Base-by-base conservation (phyloP, 2,113 vertebrate species). In the Brienomyrus longianalis region DNA sequence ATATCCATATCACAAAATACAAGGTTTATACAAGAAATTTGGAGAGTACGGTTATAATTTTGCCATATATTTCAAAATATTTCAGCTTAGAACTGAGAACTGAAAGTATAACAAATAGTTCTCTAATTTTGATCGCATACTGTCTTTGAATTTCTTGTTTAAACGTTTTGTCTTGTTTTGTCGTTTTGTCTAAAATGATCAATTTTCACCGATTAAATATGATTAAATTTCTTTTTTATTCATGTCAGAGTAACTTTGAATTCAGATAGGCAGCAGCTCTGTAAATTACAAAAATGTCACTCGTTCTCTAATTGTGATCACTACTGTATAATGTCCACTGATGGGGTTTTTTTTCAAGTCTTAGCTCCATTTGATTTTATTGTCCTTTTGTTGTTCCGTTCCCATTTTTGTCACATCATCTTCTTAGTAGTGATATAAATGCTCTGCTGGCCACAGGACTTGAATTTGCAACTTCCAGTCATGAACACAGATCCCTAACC, bases 301-400 rank as follows among this genome's bases (percentile, higher is more conserved):
- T 66, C 2, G 2, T 59, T 59, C 21, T n/a, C 21, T 62, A 62
- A 62, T 62, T 62, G 21, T 31, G 31, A 35, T 74, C 13, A 35
- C 6, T 35, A 2, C 10, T 35, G 31, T 74, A 3, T 80, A 80
- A 43, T 80, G 51, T 59, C n/a, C 39, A 43, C 39, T 89, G 50
- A 89, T 89, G 89, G 89, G 13, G 83, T 89, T 89, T 84, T 89
- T 89, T 84, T 89, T n/a, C 52, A 84, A 6, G 15, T 86, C 15
- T 89, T 86, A 52, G 52, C 52, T 66, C 77, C 50, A 83, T 89
- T 91, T 90, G 83, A 87, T 91, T 90, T 21, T n/a, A 62, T 31
- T 39, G 7, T 83, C 86, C 66, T 45, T 47, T 50, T 59, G n/a
- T 27, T 51, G 89, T 27, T n/a, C 39, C 39, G 31, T 86, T 90